These are phyloP conservation scores for Tigriopus californicus DNA, from an alignment of 2,888 invertebrate genomes.

Conservation along the genomic window DNA sequence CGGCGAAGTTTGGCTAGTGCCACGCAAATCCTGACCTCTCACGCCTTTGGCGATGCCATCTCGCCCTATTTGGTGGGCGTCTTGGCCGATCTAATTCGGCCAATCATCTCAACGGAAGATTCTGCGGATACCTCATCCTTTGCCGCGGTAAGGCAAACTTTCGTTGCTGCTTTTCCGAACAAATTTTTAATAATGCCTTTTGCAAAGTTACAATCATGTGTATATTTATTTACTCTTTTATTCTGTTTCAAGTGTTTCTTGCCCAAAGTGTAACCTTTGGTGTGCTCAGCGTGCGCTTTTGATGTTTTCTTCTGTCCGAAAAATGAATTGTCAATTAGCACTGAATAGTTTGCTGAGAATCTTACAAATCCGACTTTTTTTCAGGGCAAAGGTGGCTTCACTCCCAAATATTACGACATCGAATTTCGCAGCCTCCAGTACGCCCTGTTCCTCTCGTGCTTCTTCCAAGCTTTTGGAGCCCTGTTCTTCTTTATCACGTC, in stretches of 20 bases:
- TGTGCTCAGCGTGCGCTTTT: too few relatives aligned
- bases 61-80: conserved; percentile 92
- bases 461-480: conserved; percentile 46
- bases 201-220: too few relatives aligned
- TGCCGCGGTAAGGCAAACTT: not conserved
- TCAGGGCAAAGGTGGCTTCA: not conserved
- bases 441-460: conserved; percentile 73
- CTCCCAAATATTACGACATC: conserved; percentile 1
- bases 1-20: conserved; percentile 91
- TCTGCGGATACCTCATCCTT: not conserved
- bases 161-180: too few relatives aligned
- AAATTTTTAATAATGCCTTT: too few relatives aligned
- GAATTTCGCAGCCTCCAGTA: conserved; percentile 43
- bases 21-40: conserved; percentile 87
- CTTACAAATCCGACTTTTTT: too few relatives aligned
- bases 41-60: conserved; percentile 91
- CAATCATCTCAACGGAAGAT: conserved; percentile 1
- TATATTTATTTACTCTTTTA: too few relatives aligned
- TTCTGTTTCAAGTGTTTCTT: too few relatives aligned
- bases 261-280: too few relatives aligned
- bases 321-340: too few relatives aligned
- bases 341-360: too few relatives aligned
- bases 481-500: conserved; percentile 73
- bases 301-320: too few relatives aligned
- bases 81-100: conserved; percentile 34